Evolutionary conservation across 2,888 invertebrate species (phyloP).

Genomic region (Synanthedon andrenaeformis): DNA sequence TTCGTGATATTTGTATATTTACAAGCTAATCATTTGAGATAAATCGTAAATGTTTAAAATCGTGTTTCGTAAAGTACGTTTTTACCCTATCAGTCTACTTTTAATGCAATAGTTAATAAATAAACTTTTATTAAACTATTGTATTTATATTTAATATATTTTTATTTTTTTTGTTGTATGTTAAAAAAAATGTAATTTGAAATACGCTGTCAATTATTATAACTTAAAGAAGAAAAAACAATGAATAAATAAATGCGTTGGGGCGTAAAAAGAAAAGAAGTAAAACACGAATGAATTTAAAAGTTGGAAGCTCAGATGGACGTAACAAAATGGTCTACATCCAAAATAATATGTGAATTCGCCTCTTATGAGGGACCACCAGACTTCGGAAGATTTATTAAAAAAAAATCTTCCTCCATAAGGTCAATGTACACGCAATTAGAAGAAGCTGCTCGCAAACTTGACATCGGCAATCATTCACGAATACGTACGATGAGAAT

Average conservation of each 20-base stretch:
- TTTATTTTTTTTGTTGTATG: background rate
- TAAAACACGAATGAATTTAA: background rate
- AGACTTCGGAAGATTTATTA: constrained; percentile 13
- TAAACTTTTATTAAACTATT: too few relatives aligned
- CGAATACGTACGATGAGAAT: constrained; percentile 17
- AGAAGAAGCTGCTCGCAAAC: constrained; percentile 22
- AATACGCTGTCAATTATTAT: too few relatives aligned
- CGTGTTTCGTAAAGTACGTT: too few relatives aligned
- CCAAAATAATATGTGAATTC: constrained; percentile 18
- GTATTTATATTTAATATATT: too few relatives aligned
- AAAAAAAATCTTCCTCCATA: constrained; percentile 19
- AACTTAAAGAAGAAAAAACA: too few relatives aligned
- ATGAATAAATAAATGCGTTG: too few relatives aligned
- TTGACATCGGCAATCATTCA: constrained; percentile 33
- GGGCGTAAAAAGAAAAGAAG: too few relatives aligned
- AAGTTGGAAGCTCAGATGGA: background rate
- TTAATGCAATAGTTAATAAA: too few relatives aligned
- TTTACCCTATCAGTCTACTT: too few relatives aligned
- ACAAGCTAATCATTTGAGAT: too few relatives aligned
- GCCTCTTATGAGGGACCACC: constrained; percentile 35
- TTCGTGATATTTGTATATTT: too few relatives aligned
- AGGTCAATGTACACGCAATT: constrained; percentile 43
- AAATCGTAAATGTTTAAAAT: too few relatives aligned
- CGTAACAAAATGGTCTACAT: background rate
- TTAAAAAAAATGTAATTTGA: background rate